These are phyloP conservation scores for Entomobrya proxima DNA, from an alignment of 2,888 invertebrate genomes.

Conservation along the genomic window DNA sequence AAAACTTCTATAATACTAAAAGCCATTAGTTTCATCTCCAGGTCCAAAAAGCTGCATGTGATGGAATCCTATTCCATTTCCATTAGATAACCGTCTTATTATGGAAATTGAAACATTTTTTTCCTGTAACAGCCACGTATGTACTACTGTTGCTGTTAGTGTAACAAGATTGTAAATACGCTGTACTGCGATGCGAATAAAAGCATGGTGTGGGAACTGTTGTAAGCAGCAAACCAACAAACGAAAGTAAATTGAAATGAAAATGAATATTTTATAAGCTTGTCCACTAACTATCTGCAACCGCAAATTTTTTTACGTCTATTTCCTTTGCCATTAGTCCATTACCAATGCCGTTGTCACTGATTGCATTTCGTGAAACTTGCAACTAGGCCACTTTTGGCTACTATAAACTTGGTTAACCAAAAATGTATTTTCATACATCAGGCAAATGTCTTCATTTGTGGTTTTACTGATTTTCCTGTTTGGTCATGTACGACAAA, in stretches of 20 bases:
- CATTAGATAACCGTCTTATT: slow-evolving; percentile 28
- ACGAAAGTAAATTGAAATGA: slow-evolving; percentile 6
- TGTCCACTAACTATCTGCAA: not conserved
- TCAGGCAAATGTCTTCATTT: not conserved
- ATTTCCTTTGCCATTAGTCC: too few relatives aligned
- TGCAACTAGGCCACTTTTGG: too few relatives aligned
- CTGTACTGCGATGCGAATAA: not conserved
- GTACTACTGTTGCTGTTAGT: not conserved
- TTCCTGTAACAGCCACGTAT: too few relatives aligned
- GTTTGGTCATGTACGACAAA: not conserved
- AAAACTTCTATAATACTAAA: too few relatives aligned
- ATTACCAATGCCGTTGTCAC: too few relatives aligned
- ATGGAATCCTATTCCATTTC: slow-evolving; percentile 18
- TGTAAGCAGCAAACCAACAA: too few relatives aligned
- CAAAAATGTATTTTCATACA: too few relatives aligned
- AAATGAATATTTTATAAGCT: slow-evolving; percentile 22
- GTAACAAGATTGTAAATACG: not conserved
- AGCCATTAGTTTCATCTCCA: not conserved
- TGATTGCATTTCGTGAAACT: too few relatives aligned
- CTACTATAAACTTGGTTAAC: not conserved
- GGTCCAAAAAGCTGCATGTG: not conserved
- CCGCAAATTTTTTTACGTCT: too few relatives aligned
- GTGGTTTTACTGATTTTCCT: not conserved
- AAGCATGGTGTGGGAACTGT: too few relatives aligned
- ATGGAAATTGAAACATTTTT: slow-evolving; percentile 22